phyloP scores from a whole-genome alignment of 2,113 vertebrate genomes.

The Poeciliopsis retropinna region DNA sequence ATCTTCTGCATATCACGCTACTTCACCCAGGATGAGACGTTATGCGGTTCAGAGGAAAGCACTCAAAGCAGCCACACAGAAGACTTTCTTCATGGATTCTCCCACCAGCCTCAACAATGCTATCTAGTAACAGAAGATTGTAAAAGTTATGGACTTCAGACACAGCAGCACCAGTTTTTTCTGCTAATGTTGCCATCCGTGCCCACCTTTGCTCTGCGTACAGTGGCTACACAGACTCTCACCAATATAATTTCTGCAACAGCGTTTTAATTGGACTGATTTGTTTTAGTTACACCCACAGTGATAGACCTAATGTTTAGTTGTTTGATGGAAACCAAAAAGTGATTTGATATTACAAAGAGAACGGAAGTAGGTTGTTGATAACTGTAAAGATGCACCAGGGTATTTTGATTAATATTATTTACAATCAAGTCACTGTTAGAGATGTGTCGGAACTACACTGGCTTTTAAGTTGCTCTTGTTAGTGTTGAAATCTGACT shows the following conservation, averaged over 20 bases:
- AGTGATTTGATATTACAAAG: background rate
- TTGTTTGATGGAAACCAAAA: background rate
- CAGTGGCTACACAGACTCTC: slow-evolving; percentile 82
- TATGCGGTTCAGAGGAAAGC: slow-evolving; percentile 44
- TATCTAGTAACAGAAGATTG: slow-evolving; percentile 83
- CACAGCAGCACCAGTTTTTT: slow-evolving; percentile 83
- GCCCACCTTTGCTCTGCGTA: slow-evolving; percentile 84
- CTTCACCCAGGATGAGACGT: slow-evolving; percentile 79
- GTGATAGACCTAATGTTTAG: background rate
- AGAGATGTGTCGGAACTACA: background rate
- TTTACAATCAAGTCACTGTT: background rate
- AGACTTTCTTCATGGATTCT: slow-evolving; percentile 80
- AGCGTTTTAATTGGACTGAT: slow-evolving; percentile 64
- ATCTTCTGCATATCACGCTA: slow-evolving; percentile 80
- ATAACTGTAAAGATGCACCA: background rate
- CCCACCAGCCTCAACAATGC: slow-evolving; percentile 79
- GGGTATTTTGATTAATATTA: background rate
- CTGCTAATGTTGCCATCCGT: slow-evolving; percentile 79
- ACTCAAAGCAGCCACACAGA: slow-evolving; percentile 54
- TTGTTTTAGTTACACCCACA: background rate
- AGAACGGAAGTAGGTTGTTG: background rate
- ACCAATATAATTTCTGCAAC: slow-evolving; percentile 68
- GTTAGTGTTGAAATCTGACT: background rate
- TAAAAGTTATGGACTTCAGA: slow-evolving; percentile 83
- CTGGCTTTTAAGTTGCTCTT: background rate